Percentiles rank a stretch among this genome's conserved stretches.
Conservation (phyloP, 2,113 vertebrate species). For the Chrysemys picta region DNA sequence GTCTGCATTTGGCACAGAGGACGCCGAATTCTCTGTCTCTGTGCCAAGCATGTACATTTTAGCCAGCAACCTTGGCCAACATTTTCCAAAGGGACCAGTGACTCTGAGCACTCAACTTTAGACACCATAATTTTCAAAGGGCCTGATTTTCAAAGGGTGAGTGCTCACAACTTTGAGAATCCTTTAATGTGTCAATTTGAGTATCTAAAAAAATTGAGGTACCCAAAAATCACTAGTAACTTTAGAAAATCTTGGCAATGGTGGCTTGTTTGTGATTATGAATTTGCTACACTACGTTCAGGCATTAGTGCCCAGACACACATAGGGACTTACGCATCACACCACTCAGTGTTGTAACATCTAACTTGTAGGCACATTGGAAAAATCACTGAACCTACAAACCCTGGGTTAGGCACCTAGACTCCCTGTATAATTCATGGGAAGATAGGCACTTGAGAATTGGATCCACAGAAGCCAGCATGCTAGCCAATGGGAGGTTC, state of each 20-base stretch:
- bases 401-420: too few species aligned
- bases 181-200: neutral
- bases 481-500: too few species aligned
- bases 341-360: too few species aligned
- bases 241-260: rapidly evolving
- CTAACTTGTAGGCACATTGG: too few species aligned
- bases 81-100: neutral
- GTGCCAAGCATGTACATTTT: neutral
- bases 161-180: neutral
- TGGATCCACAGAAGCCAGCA: too few species aligned
- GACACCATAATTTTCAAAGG: too few species aligned
- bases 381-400: too few species aligned
- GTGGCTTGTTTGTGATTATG: neutral
- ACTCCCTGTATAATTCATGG: too few species aligned
- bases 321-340: too few species aligned
- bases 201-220: neutral
- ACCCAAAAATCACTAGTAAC: neutral
- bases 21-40: neutral
- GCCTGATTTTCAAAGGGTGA: neutral
- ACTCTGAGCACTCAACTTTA: too few species aligned
- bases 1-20: neutral
- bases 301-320: neutral
- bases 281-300: rapidly evolving
- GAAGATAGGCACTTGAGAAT: too few species aligned
- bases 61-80: neutral